These are phyloP conservation scores for Sylvia borin DNA, from an alignment of 2,797 vertebrate genomes.

Conservation along the genomic window DNA sequence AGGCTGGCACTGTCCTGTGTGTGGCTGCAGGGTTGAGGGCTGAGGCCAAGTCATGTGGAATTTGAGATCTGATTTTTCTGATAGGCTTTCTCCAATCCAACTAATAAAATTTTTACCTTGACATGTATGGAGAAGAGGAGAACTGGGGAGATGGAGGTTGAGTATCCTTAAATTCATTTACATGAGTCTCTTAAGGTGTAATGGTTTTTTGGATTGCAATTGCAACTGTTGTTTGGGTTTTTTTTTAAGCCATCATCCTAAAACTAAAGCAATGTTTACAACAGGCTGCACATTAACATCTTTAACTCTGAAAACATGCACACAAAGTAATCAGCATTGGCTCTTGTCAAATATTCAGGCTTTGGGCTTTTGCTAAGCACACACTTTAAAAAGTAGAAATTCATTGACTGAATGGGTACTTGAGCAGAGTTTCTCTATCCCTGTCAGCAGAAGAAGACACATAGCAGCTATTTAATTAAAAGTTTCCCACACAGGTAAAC, in stretches of 20 bases:
- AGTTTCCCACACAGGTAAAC: not conserved
- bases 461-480: not conserved
- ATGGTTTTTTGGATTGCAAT: not conserved
- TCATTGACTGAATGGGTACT: not conserved
- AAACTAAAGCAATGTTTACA: not conserved
- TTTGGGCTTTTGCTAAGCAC: not conserved
- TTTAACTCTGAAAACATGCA: not conserved
- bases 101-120: not conserved
- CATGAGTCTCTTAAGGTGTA: not conserved
- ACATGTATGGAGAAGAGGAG: not conserved
- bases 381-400: not conserved
- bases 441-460: not conserved
- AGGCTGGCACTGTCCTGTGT: not conserved
- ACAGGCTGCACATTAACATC: not conserved
- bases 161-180: not conserved
- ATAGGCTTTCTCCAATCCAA: not conserved
- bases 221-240: not conserved
- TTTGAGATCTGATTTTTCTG: slow-evolving; percentile 17
- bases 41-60: not conserved
- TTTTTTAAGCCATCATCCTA: not conserved
- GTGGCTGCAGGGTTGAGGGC: not conserved
- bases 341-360: not conserved
- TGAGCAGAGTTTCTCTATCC: not conserved
- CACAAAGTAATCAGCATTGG: not conserved
- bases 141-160: not conserved